Evolutionary conservation across 1,140 invertebrate species (phyloP).

Genomic region (Bombus turneri): DNA sequence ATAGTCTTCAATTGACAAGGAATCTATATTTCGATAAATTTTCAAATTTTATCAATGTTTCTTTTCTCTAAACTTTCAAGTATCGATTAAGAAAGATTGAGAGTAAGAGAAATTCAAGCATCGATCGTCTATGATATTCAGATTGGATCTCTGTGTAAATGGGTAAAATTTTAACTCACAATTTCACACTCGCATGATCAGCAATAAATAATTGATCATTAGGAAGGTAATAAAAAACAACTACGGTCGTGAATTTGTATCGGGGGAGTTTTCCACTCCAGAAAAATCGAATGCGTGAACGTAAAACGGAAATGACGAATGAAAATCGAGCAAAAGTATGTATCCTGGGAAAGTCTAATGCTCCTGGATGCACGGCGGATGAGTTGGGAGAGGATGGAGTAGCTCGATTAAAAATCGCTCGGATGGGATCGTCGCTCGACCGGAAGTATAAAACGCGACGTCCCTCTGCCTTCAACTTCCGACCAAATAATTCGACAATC

Average conservation of each 20-base stretch:
- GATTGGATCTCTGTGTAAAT: background rate
- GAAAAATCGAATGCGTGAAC: background rate
- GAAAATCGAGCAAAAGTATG: background rate
- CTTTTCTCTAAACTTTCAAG: too few relatives aligned
- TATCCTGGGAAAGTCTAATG: constrained; percentile 7
- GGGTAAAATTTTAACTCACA: too few relatives aligned
- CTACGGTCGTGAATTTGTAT: background rate
- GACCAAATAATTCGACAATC: constrained; percentile 69
- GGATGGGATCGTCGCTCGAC: constrained; percentile 51
- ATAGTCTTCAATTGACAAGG: too few relatives aligned
- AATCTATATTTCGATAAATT: too few relatives aligned
- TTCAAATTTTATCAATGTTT: too few relatives aligned
- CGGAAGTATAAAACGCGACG: constrained; percentile 38
- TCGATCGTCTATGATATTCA: too few relatives aligned
- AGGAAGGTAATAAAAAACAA: background rate
- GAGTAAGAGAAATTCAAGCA: too few relatives aligned
- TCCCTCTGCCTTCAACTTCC: constrained; percentile 56
- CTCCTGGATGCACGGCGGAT: background rate
- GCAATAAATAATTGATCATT: background rate
- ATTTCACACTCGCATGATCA: background rate
- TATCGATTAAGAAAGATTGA: too few relatives aligned
- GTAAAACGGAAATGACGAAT: background rate
- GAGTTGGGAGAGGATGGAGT: background rate
- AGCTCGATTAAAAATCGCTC: constrained; percentile 68
- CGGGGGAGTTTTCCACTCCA: background rate